Base-by-base conservation (phyloP, 2,888 invertebrate species). In the Coenonympha glycerion region DNA sequence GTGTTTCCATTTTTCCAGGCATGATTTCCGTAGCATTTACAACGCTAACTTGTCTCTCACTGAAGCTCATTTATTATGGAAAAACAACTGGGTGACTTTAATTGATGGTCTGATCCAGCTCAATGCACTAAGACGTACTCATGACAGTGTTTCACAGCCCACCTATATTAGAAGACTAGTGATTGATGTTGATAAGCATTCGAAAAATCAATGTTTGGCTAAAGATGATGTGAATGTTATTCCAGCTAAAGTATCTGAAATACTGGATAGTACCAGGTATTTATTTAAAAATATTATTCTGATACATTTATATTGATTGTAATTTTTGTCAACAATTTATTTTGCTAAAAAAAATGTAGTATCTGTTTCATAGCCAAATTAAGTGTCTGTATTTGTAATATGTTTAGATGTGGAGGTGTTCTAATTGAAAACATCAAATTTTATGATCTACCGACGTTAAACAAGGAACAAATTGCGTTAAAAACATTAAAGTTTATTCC, bases 61-160 rank as follows among this genome's bases (percentile, higher is more conserved):
- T 0, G 61, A 67, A 31, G 88, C 83, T 16, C 55, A 71, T 39
- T 58, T 90, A 3, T 65, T 72, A 28, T 95, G 94, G 94, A 85
- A 88, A 15, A 89, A 90, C 46, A 93, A 94, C 69, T 96, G 95
- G 95, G 90, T 92, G 0, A 90, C 93, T 2, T 92, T 94, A 61
- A 85, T 96, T 62, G 96, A 96, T 72, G 92, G 92, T 0, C 90
- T 96, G 88, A 74, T 96, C 9, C 96, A 96, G 77, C 88, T 94
- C 51, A 87, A 90, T 44, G 86, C 92, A n/a, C 65, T 94, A n/a
- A 88, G 89, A 21, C 79, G 89, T 37, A 80, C 89, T 9, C 81
- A 90, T 1, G 88, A 91, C 42, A 85, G 89, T 1, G 79, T 93
- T 0, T 82, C 90, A 37, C 79, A 92, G 11, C 93, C 93, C 0